phyloP scores from a whole-genome alignment of 2,797 vertebrate species.

The Aldrovandia affinis region DNA sequence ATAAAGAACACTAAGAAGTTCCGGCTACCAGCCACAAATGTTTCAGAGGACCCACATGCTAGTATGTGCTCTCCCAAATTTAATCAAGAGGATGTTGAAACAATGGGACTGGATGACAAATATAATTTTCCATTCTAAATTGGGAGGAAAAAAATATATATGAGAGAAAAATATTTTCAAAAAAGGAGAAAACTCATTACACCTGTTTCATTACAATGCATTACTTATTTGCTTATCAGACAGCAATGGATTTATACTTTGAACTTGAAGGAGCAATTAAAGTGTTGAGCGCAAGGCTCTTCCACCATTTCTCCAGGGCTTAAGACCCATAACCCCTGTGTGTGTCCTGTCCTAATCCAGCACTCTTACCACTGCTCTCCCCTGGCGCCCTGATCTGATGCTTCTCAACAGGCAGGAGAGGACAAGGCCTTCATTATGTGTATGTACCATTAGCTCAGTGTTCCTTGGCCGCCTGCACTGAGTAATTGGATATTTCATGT shows the following conservation, averaged over 20 bases:
- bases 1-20: conserved; percentile 46
- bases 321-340: background rate
- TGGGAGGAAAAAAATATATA: no score
- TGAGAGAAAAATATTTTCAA: no score
- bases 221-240: background rate
- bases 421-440: background rate
- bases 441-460: conserved; percentile 5
- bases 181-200: background rate
- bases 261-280: background rate
- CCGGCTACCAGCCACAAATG: conserved; percentile 46
- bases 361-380: background rate
- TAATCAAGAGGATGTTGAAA: background rate
- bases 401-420: background rate
- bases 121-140: no score
- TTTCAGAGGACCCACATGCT: conserved; percentile 50
- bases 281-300: background rate
- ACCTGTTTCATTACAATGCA: background rate
- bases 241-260: background rate
- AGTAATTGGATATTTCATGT: background rate
- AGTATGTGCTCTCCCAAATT: background rate
- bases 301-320: background rate
- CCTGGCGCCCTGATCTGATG: background rate
- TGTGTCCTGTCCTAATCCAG: background rate
- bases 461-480: background rate
- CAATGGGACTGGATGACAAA: background rate